A percentile compares a stretch with the other conserved stretches of the same genome.
phyloP scores from a whole-genome alignment of 2,797 vertebrate genomes.

The Iguana delicatissima region DNA sequence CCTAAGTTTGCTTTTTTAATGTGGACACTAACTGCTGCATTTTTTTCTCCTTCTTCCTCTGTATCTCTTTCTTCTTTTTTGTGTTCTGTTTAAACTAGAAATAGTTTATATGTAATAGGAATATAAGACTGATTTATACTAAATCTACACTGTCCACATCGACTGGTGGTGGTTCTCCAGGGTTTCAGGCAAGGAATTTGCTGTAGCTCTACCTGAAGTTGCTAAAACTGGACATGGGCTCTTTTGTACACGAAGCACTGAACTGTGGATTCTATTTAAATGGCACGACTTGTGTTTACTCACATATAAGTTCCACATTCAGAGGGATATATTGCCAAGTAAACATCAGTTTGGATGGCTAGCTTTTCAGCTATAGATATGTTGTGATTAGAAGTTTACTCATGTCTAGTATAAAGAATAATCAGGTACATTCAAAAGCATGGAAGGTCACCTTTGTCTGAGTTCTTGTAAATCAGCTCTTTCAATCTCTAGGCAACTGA shows the following conservation, averaged over 20 bases:
- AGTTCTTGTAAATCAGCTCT: conserved; percentile 32
- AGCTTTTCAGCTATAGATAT: neutral
- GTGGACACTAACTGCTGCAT: too few relatives aligned
- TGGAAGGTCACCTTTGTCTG: neutral
- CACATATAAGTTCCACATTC: neutral
- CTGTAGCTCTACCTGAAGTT: neutral
- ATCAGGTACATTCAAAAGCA: neutral
- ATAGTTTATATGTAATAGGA: neutral
- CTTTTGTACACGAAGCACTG: neutral
- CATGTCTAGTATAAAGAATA: neutral
- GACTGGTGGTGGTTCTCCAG: neutral
- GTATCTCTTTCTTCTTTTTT: too few relatives aligned
- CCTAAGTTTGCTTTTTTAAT: too few relatives aligned
- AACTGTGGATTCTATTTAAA: neutral
- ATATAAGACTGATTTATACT: neutral
- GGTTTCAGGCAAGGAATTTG: neutral
- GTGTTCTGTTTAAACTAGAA: neutral
- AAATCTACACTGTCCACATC: neutral
- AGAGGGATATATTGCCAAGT: neutral
- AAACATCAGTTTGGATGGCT: neutral
- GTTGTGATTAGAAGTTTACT: neutral
- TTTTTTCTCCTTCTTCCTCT: too few relatives aligned
- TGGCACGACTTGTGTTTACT: neutral
- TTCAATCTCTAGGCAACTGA: conserved; percentile 61
- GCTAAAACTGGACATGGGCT: too few relatives aligned